Evolutionary conservation across 1,140 invertebrate species (phyloP), one percentile per base, ranked within the genome.

Genomic region (Vanessa tameamea): DNA sequence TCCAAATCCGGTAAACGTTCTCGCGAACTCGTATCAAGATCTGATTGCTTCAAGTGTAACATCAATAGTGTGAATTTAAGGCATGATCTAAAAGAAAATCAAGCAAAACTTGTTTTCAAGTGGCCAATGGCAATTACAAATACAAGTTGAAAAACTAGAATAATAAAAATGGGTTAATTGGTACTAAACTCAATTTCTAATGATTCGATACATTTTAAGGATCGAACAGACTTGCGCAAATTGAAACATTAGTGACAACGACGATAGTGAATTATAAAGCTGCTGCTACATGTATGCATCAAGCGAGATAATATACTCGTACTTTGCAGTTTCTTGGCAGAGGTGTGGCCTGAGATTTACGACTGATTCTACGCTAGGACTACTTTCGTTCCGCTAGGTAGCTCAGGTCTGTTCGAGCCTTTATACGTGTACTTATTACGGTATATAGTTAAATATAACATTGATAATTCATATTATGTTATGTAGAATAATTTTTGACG

Each of bases 41-140:
- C 53, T 57, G 20, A 57, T 57, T 57, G 23, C 15, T 50, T 50
- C 48, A 50, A 50, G 53, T 20, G 15, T 55, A 55, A 59, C 57
- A 37, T 23, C 53, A 23, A 57, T 23, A 57, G 16, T 57, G 53
- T 57, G 16, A 57, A 57, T n/a, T n/a, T 20, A 26, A 11, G 26
- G 4, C 31, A 4, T 61, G 57, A 15, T 61, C 57, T 31, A 43
- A 69, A 66, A 72, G 51, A 64, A 67, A 75, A 9, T 67, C 59
- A 53, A 47, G 61, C 47, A 9, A 16, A 63, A 63, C 65, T 47
- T n/a, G 26, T 64, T 61, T 64, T n/a, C 47, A 67, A 67, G 72
- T 63, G 74, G 48, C 9, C 20, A 48, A 73, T 50, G 53, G 57
- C 72, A 73, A 73, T 73, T 73, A 73, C 65, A 72, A 65, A 72